phyloP scores from a whole-genome alignment of 1,140 invertebrate species.

The Zaprionus tsacasi region DNA sequence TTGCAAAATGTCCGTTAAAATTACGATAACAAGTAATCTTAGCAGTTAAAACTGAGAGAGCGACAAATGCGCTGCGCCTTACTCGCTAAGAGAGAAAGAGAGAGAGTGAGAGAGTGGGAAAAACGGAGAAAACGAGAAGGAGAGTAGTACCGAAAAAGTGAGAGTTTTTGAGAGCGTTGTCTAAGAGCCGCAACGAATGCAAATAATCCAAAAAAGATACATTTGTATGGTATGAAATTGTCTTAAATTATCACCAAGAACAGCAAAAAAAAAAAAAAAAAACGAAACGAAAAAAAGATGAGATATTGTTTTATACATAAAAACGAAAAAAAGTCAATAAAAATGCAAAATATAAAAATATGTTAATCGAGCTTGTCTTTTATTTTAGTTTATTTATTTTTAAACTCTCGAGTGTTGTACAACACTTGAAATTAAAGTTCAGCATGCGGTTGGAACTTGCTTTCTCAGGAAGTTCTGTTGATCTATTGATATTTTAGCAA shows the following conservation, averaged over 20 bases:
- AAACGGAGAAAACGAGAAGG: background rate
- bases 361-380: constrained; percentile 52
- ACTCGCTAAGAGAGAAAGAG: constrained; percentile 20
- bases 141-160: constrained; percentile 6
- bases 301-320: constrained; percentile 81
- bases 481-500: background rate
- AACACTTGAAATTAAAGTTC: background rate
- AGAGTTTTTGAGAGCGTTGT: constrained; percentile 24
- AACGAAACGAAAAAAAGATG: constrained; percentile 44
- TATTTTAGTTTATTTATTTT: background rate
- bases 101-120: constrained; percentile 33
- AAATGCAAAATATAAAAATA: constrained; percentile 77
- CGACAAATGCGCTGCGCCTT: constrained; percentile 41
- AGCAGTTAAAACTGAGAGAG: constrained; percentile 44
- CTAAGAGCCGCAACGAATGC: constrained; percentile 26
- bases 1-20: constrained; percentile 63
- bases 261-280: constrained; percentile 5
- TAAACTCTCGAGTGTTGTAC: background rate
- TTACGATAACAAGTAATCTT: constrained; percentile 43
- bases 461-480: background rate
- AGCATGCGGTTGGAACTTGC: background rate
- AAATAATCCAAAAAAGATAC: constrained; percentile 43
- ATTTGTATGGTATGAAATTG: constrained; percentile 58
- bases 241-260: constrained; percentile 63
- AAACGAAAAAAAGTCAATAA: constrained; percentile 72